A percentile compares a stretch with the other conserved stretches of the same genome.
These are phyloP conservation scores for Lordiphosa collinella DNA, from an alignment of 1,140 invertebrate genomes.

Conservation along the genomic window DNA sequence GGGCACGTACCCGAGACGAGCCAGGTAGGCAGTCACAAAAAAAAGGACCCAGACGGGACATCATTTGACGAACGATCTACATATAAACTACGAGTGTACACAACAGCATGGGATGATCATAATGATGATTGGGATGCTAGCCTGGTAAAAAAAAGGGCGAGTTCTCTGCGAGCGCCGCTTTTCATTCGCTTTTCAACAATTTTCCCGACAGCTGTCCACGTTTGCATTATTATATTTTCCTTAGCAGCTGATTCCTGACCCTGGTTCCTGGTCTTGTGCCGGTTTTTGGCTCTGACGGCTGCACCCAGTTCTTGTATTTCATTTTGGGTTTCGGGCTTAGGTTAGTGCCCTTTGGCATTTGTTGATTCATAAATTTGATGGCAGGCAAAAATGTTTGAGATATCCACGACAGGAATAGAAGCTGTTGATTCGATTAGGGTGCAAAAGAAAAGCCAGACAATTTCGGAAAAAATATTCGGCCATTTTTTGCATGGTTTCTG, in stretches of 20 bases:
- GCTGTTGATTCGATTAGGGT: constrained; percentile 36
- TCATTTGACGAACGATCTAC: constrained; percentile 55
- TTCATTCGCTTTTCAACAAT: constrained; percentile 73
- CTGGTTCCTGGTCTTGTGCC: constrained; percentile 24
- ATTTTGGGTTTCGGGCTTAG: constrained; percentile 32
- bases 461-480: no score
- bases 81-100: constrained; percentile 30
- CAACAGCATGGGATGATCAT: constrained; percentile 28
- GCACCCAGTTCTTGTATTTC: constrained; percentile 52
- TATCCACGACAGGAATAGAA: constrained; percentile 14
- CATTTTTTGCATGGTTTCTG: not conserved
- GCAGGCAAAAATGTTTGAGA: constrained; percentile 8
- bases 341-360: constrained; percentile 64
- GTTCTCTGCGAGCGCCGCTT: constrained; percentile 49
- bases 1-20: constrained; percentile 38
- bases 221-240: constrained; percentile 56
- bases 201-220: constrained; percentile 72
- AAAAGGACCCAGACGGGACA: constrained; percentile 55
- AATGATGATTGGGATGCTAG: constrained; percentile 43
- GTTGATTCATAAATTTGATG: constrained; percentile 61
- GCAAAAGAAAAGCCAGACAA: constrained; percentile 1
- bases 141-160: constrained; percentile 38
- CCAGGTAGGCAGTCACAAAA: constrained; percentile 29
- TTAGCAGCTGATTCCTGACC: constrained; percentile 71
- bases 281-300: constrained; percentile 16